Conservation (phyloP, 1,140 invertebrate genomes). For the Dreissena polymorpha region DNA sequence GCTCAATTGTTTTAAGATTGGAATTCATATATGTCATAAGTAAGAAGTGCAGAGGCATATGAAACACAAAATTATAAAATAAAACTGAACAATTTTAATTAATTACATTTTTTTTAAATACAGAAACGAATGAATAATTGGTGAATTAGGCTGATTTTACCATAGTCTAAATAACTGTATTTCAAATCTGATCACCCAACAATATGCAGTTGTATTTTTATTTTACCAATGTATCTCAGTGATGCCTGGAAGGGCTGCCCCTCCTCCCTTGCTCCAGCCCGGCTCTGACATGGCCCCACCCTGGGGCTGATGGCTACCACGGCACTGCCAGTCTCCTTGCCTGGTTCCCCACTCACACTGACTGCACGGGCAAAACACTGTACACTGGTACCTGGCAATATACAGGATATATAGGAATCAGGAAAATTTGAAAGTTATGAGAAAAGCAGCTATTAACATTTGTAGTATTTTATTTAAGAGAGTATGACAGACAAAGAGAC, state of each 20-base stretch:
- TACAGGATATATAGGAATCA: neutral
- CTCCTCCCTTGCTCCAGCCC: slow-evolving; percentile 70
- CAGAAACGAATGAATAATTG: too few species aligned
- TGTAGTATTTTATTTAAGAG: too few species aligned
- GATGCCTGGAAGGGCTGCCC: slow-evolving; percentile 79
- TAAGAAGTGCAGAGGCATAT: neutral
- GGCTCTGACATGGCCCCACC: slow-evolving; percentile 76
- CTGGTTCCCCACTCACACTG: slow-evolving; percentile 76
- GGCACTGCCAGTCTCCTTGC: slow-evolving; percentile 75
- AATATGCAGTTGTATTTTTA: neutral
- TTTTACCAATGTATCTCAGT: slow-evolving; percentile 78
- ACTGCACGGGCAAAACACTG: slow-evolving; percentile 79
- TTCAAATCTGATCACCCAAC: too few species aligned
- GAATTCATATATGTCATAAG: too few species aligned
- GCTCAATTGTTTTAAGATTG: neutral
- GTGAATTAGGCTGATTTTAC: too few species aligned
- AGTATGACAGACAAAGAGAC: too few species aligned
- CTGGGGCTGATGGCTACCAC: slow-evolving; percentile 67
- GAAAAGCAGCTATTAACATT: too few species aligned
- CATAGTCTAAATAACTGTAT: too few species aligned
- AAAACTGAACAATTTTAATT: too few species aligned
- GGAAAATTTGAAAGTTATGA: too few species aligned
- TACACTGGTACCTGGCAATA: slow-evolving; percentile 75
- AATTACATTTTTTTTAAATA: too few species aligned
- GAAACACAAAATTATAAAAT: too few species aligned